Evolutionary conservation across 2,797 vertebrate species (phyloP), one percentile per base, ranked within the genome.

Genomic region (Oophaga sylvatica): DNA sequence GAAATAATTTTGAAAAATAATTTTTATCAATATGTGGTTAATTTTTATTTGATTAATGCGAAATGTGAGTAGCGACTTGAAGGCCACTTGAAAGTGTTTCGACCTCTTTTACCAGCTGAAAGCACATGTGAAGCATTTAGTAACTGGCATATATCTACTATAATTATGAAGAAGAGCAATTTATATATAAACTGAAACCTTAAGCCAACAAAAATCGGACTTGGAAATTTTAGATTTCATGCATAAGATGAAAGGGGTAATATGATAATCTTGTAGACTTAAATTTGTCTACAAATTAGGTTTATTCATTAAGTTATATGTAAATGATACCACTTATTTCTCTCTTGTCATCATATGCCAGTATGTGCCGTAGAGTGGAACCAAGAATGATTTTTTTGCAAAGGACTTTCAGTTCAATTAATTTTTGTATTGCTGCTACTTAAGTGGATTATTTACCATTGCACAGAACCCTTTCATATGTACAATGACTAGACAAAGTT

Each of bases 261-360:
- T 76, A 76, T 29, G 56, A 76, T n/a, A 22, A 62, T 77, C 22
- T 22, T 20, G 48, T 62, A 53, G 59, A 75, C 59, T 57, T 84
- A 3, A 48, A 71, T 84, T 85, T 77, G 71, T 29, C 48, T 17
- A 76, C 45, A 41, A 79, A 79, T 78, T 78, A 82, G 41, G 9
- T 85, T 56, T 79, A 77, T 84, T 76, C 31, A 76, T 76, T 84
- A 67, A 78, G 45, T 67, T 56, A 11, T 79, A 65, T 67, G 71
- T 78, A 78, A 85, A 65, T 78, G 17, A 85, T 85, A 48, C 68
- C 22, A 48, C 73, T 65, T 78, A 85, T 79, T 85, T 77, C 19
- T 15, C 17, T 77, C 56, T 59, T 84, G 71, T 76, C 53, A 76
- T 63, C 71, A 5, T 85, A 62, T 85, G 84, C 60, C 75, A 85